These are phyloP conservation scores for Diaperis boleti DNA, from an alignment of 2,888 invertebrate genomes.

Conservation along the genomic window DNA sequence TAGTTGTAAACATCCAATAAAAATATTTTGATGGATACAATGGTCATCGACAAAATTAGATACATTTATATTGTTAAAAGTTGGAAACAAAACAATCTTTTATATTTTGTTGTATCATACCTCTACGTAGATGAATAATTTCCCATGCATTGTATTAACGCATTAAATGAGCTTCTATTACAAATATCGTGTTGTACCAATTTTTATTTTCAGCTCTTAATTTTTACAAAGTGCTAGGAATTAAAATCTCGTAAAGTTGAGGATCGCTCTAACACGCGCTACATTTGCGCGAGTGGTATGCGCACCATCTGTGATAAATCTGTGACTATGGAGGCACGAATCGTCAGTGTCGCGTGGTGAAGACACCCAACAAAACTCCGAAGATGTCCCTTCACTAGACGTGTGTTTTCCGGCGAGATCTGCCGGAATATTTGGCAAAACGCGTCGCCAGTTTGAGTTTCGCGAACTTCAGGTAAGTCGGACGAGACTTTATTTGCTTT, in stretches of 20 bases:
- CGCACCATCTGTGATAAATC: conserved; percentile 38
- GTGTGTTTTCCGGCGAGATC: conserved; percentile 34
- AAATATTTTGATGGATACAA: too few species aligned
- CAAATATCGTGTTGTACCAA: too few species aligned
- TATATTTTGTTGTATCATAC: too few species aligned
- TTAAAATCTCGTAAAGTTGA: conserved; percentile 30
- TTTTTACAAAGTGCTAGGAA: not conserved
- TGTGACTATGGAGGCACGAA: conserved; percentile 36
- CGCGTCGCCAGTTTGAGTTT: conserved; percentile 33
- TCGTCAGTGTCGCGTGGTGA: conserved; percentile 43
- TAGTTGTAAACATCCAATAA: too few species aligned
- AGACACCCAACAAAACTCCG: conserved; percentile 25
- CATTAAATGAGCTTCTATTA: too few species aligned
- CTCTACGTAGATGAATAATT: too few species aligned
- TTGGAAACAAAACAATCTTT: too few species aligned
- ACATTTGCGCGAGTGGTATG: conserved; percentile 39
- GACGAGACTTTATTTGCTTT: conserved; percentile 30
- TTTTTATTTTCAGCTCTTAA: not conserved
- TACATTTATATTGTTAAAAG: too few species aligned
- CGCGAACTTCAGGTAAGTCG: conserved; percentile 32
- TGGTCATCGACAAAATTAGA: too few species aligned
- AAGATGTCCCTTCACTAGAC: conserved; percentile 23
- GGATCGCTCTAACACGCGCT: conserved; percentile 37
- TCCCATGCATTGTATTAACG: too few species aligned
- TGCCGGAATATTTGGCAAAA: conserved; percentile 27